phyloP scores from a whole-genome alignment of 2,113 vertebrate species.

The Platanista minor region DNA sequence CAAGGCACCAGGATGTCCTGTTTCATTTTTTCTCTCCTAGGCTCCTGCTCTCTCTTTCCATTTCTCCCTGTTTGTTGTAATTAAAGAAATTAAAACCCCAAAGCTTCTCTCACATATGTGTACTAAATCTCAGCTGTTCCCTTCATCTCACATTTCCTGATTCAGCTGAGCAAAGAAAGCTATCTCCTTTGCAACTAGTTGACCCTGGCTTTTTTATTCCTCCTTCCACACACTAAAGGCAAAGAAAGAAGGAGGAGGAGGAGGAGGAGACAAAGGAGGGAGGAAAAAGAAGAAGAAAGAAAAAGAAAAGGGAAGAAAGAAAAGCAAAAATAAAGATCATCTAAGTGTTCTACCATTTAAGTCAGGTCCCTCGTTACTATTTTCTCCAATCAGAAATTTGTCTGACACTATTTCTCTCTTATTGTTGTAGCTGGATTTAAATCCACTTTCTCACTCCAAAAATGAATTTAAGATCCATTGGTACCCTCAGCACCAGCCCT shows the following conservation, averaged over 20 bases:
- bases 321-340: background rate
- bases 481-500: background rate
- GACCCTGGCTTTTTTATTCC: background rate
- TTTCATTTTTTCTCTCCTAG: background rate
- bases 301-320: background rate
- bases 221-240: background rate
- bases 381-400: background rate
- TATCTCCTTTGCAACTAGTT: background rate
- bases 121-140: background rate
- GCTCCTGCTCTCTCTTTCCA: background rate
- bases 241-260: background rate
- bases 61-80: background rate
- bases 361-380: background rate
- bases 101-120: background rate
- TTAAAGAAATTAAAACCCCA: conserved; percentile 2
- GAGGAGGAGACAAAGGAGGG: background rate
- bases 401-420: background rate
- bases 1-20: background rate
- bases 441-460: background rate
- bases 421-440: background rate
- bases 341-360: background rate
- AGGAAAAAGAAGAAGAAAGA: too few relatives aligned
- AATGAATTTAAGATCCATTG: background rate
- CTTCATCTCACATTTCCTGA: background rate
- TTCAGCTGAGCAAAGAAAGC: background rate